Evolutionary conservation across 2,797 vertebrate species (phyloP).

Genomic region (Remorina albescens): DNA sequence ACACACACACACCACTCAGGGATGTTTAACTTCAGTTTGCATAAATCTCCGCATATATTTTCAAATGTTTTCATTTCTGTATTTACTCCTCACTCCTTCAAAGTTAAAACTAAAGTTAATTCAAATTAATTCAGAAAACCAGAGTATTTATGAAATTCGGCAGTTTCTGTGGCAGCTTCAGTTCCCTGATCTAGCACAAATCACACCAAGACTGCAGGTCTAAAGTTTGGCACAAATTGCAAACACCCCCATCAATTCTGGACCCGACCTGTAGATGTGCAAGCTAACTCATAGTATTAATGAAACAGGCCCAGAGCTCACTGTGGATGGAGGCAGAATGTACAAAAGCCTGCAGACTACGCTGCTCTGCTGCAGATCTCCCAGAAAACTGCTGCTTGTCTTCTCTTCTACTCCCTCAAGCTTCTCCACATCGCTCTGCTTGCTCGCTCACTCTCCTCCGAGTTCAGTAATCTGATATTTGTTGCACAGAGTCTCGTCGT

Average conservation of each 20-base stretch:
- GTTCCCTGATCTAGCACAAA: no score
- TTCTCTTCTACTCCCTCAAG: no score
- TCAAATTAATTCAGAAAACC: background rate
- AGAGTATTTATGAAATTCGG: background rate
- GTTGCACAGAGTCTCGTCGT: no score
- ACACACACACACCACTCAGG: constrained; percentile 31
- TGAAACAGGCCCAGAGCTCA: background rate
- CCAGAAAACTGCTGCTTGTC: no score
- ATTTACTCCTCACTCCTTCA: background rate
- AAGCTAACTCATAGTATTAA: background rate
- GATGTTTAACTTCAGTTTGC: background rate
- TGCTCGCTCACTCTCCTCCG: no score
- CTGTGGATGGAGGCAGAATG: no score
- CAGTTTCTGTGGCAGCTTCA: background rate
- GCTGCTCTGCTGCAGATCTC: no score
- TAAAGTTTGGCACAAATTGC: background rate
- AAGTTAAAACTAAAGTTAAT: background rate
- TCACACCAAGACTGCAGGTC: no score
- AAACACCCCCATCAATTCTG: background rate
- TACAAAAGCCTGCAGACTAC: no score
- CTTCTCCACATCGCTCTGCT: no score
- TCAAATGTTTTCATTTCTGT: background rate
- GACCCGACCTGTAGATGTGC: background rate
- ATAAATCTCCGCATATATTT: constrained; percentile 14
- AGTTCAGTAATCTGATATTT: no score